Conservation (phyloP, 2,888 invertebrate species). For the Diaphora mendica region DNA sequence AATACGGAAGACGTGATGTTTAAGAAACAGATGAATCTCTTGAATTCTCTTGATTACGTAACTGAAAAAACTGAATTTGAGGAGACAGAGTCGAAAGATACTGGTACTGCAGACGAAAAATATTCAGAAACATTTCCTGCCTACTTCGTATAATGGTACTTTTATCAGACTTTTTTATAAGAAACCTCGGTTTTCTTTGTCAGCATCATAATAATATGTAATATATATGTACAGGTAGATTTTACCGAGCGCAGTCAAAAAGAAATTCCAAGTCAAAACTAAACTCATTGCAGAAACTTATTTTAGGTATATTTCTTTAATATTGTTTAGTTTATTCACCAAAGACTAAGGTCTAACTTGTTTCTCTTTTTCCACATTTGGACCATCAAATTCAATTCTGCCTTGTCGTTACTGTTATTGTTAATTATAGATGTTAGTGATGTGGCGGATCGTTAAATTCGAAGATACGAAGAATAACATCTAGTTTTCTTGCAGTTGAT, state of each 20-base stretch:
- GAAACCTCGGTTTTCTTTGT: background rate
- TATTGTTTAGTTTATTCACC: background rate
- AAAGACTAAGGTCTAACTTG: background rate
- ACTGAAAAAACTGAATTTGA: conserved; percentile 60
- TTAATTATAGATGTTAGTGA: background rate
- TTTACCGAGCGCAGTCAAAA: background rate
- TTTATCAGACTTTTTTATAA: background rate
- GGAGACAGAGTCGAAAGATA: conserved; percentile 59
- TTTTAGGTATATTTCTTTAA: background rate
- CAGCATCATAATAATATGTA: background rate
- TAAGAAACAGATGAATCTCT: conserved; percentile 65
- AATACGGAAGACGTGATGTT: conserved; percentile 56
- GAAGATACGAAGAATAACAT: background rate
- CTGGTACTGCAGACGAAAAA: conserved; percentile 38
- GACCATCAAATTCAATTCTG: background rate
- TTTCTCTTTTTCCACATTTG: background rate
- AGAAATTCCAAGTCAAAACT: background rate
- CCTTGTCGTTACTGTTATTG: background rate
- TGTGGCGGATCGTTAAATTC: background rate
- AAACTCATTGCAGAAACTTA: too few relatives aligned
- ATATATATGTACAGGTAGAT: background rate
- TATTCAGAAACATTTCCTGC: conserved; percentile 58
- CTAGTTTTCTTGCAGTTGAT: too few relatives aligned
- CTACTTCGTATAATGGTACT: conserved; percentile 50
- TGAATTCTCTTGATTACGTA: conserved; percentile 72